Evolutionary conservation across 2,113 vertebrate species (phyloP), one percentile per base, ranked within the genome.

Genomic region (Drymodes brunneopygia): DNA sequence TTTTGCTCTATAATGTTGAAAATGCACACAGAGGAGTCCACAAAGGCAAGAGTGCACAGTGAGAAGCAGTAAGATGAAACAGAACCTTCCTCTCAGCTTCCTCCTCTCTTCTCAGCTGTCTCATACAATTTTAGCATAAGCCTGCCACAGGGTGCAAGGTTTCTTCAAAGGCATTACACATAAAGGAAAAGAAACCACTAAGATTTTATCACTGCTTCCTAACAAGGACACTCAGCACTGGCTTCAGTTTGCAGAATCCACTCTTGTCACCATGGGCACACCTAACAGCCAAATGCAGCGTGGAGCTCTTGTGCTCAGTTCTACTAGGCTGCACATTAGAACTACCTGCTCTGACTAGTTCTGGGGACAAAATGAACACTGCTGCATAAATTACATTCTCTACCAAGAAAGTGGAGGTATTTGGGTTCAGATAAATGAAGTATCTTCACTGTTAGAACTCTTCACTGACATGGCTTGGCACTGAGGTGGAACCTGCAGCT

Each of bases 231-330:
- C 21, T 31, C 36, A 47, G 56, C 48, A 29, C 7, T 24, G 54
- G 20, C 23, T 79, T 64, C 19, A 40, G 36, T 66, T 69, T 0
- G 6, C 42, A 80, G 71, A 81, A 53, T 13, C 21, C 25, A 6
- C 16, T 27, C 10, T 1, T 57, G 53, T 19, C 61, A 40, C 53
- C 1, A 0, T 1, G 42, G 36, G 31, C 44, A 17, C 12, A 35
- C 0, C 11, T 11, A 53, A 56, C 3, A 1, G n/a, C 44, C 29
- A 31, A 70, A 40, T 2, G 13, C 38, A 29, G 14, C 0, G 29
- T 15, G 40, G 53, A 82, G n/a, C 35, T 58, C 27, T 23, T 21
- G 65, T 13, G 56, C 48, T 69, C 56, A 24, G 0, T 38, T 81
- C 42, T 19, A 33, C 58, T 48, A 11, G 28, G 24, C 6, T 47